These are phyloP conservation scores for Eristalis pertinax DNA, from an alignment of 2,888 invertebrate genomes.

Conservation along the genomic window DNA sequence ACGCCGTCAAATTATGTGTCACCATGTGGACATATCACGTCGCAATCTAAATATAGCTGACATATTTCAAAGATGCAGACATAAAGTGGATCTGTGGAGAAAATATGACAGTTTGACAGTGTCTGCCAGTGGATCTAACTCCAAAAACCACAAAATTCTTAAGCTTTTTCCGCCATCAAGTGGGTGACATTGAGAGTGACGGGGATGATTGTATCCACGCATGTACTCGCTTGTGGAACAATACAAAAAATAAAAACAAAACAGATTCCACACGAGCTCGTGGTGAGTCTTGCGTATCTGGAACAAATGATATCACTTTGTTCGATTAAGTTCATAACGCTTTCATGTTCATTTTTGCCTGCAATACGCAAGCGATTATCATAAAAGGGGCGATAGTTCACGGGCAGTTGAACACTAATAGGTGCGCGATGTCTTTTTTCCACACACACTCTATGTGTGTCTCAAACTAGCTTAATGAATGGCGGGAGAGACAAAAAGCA, in stretches of 20 bases:
- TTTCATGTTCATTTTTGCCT: neutral
- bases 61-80: neutral
- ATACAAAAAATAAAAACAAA: neutral
- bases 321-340: neutral
- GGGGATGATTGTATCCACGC: neutral
- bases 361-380: neutral
- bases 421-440: neutral
- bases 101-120: neutral
- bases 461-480: too few relatives aligned
- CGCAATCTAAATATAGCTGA: neutral
- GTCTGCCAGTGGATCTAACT: neutral
- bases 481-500: neutral
- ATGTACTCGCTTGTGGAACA: neutral
- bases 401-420: neutral
- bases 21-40: neutral
- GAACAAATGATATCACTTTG: conserved; percentile 31
- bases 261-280: neutral
- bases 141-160: neutral
- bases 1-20: neutral
- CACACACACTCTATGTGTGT: neutral
- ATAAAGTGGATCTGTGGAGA: neutral
- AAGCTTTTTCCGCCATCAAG: neutral
- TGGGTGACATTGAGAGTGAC: neutral
- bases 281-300: conserved; percentile 15
- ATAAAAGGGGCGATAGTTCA: neutral